These are phyloP conservation scores for Aplochiton taeniatus DNA, from an alignment of 2,797 vertebrate genomes.

Conservation along the genomic window DNA sequence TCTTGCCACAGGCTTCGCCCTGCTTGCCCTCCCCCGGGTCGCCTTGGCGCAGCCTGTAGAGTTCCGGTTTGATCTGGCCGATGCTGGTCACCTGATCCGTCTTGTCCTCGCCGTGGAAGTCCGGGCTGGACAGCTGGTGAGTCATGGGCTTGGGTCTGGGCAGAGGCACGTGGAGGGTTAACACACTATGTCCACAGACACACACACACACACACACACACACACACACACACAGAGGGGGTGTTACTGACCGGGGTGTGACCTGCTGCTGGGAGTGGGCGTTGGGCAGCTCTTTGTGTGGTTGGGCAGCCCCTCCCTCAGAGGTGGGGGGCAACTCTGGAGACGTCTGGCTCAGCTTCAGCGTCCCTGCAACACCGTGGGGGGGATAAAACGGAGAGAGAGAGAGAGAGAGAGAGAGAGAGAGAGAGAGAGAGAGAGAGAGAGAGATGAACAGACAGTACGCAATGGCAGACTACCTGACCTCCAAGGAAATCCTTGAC, in stretches of 20 bases:
- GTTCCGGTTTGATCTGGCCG: constrained; percentile 90
- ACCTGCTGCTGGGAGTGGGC: constrained; percentile 88
- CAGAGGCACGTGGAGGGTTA: constrained; percentile 24
- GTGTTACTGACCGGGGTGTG: constrained; percentile 70
- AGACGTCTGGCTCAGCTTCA: constrained; percentile 89
- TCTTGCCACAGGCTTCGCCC: constrained; percentile 84
- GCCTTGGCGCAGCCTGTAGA: constrained; percentile 83
- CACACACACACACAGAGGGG: constrained; percentile 17
- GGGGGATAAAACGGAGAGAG: background rate
- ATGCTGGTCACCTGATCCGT: constrained; percentile 90
- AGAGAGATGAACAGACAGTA: too few relatives aligned
- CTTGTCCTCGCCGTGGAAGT: constrained; percentile 86
- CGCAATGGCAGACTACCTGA: too few relatives aligned
- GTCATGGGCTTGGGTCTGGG: constrained; percentile 86
- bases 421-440: constrained; percentile 19
- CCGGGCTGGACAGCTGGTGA: constrained; percentile 87
- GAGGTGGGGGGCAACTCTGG: constrained; percentile 83
- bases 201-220: constrained; percentile 1
- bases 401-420: constrained; percentile 14
- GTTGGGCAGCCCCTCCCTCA: constrained; percentile 72
- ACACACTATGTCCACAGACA: constrained; percentile 14
- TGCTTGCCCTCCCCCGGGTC: constrained; percentile 75
- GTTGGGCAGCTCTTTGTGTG: constrained; percentile 82
- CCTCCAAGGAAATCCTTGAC: too few relatives aligned
- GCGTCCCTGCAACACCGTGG: constrained; percentile 56